phyloP scores from a whole-genome alignment of 1,140 invertebrate genomes.

The Bradynema listronoti region DNA sequence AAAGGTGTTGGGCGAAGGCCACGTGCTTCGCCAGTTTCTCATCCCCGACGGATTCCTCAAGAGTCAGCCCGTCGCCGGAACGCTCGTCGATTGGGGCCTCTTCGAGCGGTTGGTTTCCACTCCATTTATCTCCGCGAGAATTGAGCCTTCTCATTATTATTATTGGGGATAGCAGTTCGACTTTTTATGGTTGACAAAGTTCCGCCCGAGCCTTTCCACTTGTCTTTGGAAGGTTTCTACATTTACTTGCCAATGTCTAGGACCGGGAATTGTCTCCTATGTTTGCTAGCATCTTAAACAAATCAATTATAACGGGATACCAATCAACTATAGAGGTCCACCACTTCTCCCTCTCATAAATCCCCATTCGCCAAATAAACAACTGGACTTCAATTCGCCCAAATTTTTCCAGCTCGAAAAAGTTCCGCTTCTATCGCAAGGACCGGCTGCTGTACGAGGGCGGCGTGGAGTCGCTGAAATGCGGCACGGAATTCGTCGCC shows the following conservation, averaged over 20 bases:
- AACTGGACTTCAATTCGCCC: not conserved
- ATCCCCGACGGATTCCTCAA: slow-evolving; percentile 46
- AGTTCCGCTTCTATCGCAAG: slow-evolving; percentile 33
- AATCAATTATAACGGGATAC: not conserved
- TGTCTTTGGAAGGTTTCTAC: no score
- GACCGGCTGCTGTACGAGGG: slow-evolving; percentile 44
- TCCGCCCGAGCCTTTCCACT: slow-evolving; percentile 9
- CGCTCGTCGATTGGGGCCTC: slow-evolving; percentile 48
- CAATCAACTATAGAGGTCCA: not conserved
- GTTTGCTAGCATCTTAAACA: not conserved
- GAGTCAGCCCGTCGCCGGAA: slow-evolving; percentile 50
- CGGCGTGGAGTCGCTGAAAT: slow-evolving; percentile 48
- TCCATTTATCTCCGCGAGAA: slow-evolving; percentile 3
- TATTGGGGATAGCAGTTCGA: not conserved
- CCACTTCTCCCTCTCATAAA: not conserved
- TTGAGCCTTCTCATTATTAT: slow-evolving; percentile 9
- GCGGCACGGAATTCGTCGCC: slow-evolving; percentile 40
- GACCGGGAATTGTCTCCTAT: not conserved
- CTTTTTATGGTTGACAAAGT: slow-evolving; percentile 3
- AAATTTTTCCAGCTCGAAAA: slow-evolving; percentile 10
- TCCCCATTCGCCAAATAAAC: slow-evolving; percentile 3
- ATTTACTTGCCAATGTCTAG: not conserved
- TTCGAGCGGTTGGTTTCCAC: slow-evolving; percentile 39
- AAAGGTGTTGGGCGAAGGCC: slow-evolving; percentile 47
- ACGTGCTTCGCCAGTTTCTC: slow-evolving; percentile 52